A percentile compares a stretch with the other conserved stretches of the same genome.
phyloP scores from a whole-genome alignment of 2,888 invertebrate genomes.

The Gisinianus flammeolus region DNA sequence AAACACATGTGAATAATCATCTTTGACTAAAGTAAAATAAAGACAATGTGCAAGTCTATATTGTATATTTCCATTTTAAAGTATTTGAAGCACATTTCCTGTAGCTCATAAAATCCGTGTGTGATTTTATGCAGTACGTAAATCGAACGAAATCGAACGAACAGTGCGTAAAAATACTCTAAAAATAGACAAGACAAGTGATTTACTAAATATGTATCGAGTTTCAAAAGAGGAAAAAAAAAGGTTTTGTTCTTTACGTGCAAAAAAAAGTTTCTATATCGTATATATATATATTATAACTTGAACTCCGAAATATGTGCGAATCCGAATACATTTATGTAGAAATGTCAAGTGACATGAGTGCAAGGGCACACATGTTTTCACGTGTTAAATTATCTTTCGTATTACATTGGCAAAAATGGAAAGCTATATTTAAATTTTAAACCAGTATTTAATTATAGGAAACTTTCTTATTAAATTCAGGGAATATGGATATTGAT shows the following conservation, averaged over 20 bases:
- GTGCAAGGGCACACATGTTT: background rate
- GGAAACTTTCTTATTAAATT: background rate
- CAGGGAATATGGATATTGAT: too few species aligned
- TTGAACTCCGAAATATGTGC: background rate
- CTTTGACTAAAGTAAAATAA: too few species aligned
- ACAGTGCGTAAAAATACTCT: background rate
- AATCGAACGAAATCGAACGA: background rate
- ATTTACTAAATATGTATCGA: background rate
- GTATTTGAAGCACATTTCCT: too few species aligned
- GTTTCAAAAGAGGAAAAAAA: background rate
- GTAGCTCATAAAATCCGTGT: too few species aligned
- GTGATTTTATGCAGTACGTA: too few species aligned
- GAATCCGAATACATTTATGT: background rate
- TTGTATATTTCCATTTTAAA: too few species aligned
- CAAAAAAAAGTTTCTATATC: background rate
- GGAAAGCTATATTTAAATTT: background rate
- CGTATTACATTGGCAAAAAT: background rate
- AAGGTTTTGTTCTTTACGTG: background rate
- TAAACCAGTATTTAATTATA: background rate
- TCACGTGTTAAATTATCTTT: background rate
- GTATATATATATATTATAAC: too few species aligned
- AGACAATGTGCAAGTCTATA: too few species aligned
- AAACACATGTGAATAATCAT: too few species aligned
- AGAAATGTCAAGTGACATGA: background rate
- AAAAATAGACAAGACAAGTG: background rate